Evolutionary conservation across 2,797 vertebrate species (phyloP), one percentile per base, ranked within the genome.

Genomic region (Dicrostonyx torquatus): DNA sequence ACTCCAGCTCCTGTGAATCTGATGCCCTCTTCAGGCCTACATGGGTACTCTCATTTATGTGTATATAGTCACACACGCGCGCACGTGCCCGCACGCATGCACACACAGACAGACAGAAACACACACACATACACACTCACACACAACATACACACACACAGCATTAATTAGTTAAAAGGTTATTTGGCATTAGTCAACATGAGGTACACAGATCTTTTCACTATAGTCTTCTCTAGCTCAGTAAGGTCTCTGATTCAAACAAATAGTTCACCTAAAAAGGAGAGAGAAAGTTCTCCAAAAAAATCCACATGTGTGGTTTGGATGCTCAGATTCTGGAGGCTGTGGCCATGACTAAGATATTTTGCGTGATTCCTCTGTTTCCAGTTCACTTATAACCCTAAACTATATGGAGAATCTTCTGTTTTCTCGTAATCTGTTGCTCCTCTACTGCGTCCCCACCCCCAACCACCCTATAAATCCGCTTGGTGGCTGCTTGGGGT

Each of bases 391-490:
- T 92, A 73, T 34, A 83, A 82, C 64, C 58, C 15, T 34, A 72
- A 95, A 72, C 40, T n/a, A 24, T 4, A 17, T 40, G 40, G 77
- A 94, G 6, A 22, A 60, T 48, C 73, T 87, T 96, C 93, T 95
- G 84, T 90, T 96, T 48, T 93, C 89, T 82, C 22, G 34, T 50
- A 73, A 87, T 95, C 78, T 84, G 50, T 93, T 82, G 48, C 7
- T 72, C 55, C 76, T 45, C 17, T 72, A 53, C 70, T 43, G 40
- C 79, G 20, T 82, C 40, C 13, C 73, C 50, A 73, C 18, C 45
- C 12, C 34, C 14, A 86, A 2, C 22, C 6, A 55, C 78, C 48
- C 93, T 88, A 78, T 87, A 94, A 84, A 93, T 93, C 78, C 79
- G 43, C 24, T 53, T 40, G 79, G 48, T 91, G 89, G 45, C 50